Conservation (phyloP, 1,140 invertebrate species). For the Solenopsis fugax region DNA sequence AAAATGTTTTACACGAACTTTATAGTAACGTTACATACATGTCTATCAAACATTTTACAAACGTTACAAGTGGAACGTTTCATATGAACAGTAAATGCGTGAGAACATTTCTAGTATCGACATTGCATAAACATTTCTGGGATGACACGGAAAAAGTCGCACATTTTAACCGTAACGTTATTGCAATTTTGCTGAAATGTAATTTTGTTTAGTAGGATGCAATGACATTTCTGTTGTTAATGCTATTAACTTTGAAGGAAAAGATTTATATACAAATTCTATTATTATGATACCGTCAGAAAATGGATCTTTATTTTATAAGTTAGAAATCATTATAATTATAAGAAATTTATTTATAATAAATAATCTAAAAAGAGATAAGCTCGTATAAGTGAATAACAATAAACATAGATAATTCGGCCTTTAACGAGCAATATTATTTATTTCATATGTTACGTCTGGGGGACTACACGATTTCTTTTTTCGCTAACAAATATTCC, state of each 20-base stretch:
- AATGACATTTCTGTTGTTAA: background rate
- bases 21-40: background rate
- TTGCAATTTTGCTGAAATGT: background rate
- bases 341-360: background rate
- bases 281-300: background rate
- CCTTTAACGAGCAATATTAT: too few species aligned
- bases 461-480: too few species aligned
- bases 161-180: background rate
- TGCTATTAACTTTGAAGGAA: background rate
- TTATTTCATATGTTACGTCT: too few species aligned
- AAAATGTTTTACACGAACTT: background rate
- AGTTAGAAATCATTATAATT: background rate
- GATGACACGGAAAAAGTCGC: background rate
- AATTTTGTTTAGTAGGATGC: background rate
- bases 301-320: background rate
- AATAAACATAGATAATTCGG: too few species aligned
- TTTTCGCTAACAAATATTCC: too few species aligned
- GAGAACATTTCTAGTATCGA: conserved; percentile 2
- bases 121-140: background rate
- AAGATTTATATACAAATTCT: background rate
- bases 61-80: background rate
- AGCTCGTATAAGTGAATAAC: too few species aligned
- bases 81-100: conserved; percentile 1
- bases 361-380: too few species aligned
- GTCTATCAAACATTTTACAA: background rate